Evolutionary conservation across 2,888 invertebrate species (phyloP).

Genomic region (Spilosoma lubricipeda): DNA sequence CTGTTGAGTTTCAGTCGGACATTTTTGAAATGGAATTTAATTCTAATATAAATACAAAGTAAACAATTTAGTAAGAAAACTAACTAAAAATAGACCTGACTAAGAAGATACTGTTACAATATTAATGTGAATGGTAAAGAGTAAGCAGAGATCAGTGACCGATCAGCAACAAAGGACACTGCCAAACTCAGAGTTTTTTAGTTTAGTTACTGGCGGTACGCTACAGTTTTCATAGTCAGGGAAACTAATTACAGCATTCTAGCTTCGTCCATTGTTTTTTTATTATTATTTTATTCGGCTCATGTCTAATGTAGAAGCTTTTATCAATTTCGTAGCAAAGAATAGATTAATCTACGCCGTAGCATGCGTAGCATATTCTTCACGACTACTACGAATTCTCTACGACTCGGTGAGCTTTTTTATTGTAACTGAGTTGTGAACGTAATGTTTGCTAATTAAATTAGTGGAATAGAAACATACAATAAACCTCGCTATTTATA

Average conservation of each 20-base stretch:
- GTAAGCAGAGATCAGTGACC: not conserved
- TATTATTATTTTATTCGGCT: not conserved
- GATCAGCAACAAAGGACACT: no score
- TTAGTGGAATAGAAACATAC: not conserved
- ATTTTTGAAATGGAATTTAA: not conserved
- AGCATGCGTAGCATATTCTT: slow-evolving; percentile 2
- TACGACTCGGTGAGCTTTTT: not conserved
- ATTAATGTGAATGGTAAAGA: no score
- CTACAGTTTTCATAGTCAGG: not conserved
- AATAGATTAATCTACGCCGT: slow-evolving; percentile 5
- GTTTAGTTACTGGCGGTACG: no score
- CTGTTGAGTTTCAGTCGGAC: not conserved
- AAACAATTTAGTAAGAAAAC: no score
- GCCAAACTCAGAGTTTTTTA: not conserved
- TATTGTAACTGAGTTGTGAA: not conserved
- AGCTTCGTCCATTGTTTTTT: not conserved
- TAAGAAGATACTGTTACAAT: no score
- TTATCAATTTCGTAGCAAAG: not conserved
- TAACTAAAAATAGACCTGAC: no score
- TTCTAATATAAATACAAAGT: not conserved
- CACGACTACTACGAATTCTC: not conserved
- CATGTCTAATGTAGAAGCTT: not conserved
- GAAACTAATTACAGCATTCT: not conserved
- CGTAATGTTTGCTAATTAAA: not conserved
- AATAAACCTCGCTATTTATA: not conserved